Evolutionary conservation across 2,797 vertebrate genomes (phyloP).

Genomic region (Lepilemur septentrionalis): DNA sequence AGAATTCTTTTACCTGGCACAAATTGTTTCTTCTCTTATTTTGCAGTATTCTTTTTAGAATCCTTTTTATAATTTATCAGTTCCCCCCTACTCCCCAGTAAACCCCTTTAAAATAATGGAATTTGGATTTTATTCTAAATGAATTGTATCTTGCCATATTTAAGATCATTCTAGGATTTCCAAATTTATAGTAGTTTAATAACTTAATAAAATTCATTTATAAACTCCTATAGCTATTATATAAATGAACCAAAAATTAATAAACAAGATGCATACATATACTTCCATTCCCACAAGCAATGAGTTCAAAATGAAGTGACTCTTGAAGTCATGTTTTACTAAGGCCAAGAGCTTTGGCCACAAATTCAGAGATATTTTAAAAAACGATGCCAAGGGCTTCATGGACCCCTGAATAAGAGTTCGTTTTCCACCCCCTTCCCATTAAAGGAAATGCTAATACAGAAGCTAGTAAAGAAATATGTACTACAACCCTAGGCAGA

Average conservation of each 20-base stretch:
- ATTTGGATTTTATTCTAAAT: background rate
- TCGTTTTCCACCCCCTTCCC: background rate
- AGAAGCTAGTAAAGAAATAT: background rate
- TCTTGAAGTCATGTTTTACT: background rate
- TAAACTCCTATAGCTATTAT: background rate
- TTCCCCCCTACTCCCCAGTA: background rate
- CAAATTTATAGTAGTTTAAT: background rate
- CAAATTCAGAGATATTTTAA: background rate
- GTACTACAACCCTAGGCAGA: background rate
- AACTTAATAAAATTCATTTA: constrained; percentile 27
- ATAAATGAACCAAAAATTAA: background rate
- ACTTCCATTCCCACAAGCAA: background rate
- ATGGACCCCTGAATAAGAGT: background rate
- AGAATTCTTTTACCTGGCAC: background rate
- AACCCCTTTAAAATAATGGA: background rate
- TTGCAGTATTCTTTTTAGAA: background rate
- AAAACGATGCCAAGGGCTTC: background rate
- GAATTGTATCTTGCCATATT: background rate
- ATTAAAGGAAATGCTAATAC: background rate
- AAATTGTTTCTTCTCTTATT: background rate
- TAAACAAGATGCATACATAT: background rate
- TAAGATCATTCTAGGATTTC: background rate
- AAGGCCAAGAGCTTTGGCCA: background rate
- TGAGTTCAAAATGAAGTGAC: background rate
- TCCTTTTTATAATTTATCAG: background rate